These are phyloP conservation scores for Leuctra nigra DNA, from an alignment of 2,888 invertebrate genomes.

Conservation along the genomic window DNA sequence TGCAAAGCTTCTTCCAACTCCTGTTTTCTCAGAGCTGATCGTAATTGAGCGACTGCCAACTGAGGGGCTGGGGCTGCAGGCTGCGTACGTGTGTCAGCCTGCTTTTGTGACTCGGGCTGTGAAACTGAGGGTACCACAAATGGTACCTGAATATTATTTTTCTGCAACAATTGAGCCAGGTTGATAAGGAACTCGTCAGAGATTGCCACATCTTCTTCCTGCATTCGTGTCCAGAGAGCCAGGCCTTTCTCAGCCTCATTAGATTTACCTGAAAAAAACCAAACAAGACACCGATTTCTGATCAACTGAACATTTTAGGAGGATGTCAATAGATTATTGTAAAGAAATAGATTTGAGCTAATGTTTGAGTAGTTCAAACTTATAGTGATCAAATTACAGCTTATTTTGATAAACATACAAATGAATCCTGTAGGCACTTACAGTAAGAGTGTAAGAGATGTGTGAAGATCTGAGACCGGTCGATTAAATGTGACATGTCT, in stretches of 20 bases:
- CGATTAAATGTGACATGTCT: constrained; percentile 60
- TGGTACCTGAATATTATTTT: constrained; percentile 59
- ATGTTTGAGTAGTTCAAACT: background rate
- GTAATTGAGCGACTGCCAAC: background rate
- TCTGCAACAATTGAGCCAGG: constrained; percentile 58
- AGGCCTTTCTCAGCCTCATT: constrained; percentile 68
- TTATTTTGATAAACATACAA: too few relatives aligned
- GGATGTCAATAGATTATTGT: background rate
- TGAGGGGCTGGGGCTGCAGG: too few relatives aligned
- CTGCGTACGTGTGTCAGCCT: background rate
- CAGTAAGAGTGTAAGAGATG: constrained; percentile 67
- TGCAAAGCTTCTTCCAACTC: background rate
- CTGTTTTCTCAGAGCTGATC: background rate
- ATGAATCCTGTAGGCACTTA: constrained; percentile 34
- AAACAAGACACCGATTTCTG: too few relatives aligned
- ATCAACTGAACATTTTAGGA: too few relatives aligned
- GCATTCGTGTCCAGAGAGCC: constrained; percentile 73
- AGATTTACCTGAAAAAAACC: constrained; percentile 46
- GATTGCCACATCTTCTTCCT: constrained; percentile 72
- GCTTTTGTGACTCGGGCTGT: background rate
- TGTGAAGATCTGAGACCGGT: constrained; percentile 67
- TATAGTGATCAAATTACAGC: too few relatives aligned
- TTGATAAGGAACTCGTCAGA: constrained; percentile 58
- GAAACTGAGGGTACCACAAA: constrained; percentile 52
- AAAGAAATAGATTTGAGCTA: background rate